phyloP scores from a whole-genome alignment of 2,797 vertebrate genomes.

The Chelon auratus region DNA sequence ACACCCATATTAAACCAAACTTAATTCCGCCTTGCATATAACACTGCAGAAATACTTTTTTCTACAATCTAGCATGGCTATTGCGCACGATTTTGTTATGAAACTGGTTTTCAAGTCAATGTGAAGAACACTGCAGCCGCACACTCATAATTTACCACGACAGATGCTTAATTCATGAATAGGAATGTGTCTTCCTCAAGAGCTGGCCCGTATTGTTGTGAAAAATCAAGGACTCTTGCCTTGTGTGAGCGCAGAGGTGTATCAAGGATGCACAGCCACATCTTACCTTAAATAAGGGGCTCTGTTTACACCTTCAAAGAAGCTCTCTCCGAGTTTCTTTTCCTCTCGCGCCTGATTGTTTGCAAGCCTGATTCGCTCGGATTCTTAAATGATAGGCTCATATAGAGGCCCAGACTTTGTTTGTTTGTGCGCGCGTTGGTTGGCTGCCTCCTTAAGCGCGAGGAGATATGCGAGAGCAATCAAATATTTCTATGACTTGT shows the following conservation, averaged over 20 bases:
- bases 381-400: constrained; percentile 80
- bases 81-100: constrained; percentile 17
- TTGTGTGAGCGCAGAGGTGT: constrained; percentile 65
- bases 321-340: constrained; percentile 59
- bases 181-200: constrained; percentile 66
- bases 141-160: constrained; percentile 65
- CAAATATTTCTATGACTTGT: constrained; percentile 81
- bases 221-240: constrained; percentile 73
- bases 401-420: constrained; percentile 71
- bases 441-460: constrained; percentile 77
- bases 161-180: constrained; percentile 70
- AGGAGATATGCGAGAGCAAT: constrained; percentile 82
- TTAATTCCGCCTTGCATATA: constrained; percentile 2
- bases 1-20: constrained; percentile 22
- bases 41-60: constrained; percentile 10
- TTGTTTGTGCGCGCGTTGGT: constrained; percentile 60
- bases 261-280: constrained; percentile 71
- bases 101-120: constrained; percentile 46
- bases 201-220: constrained; percentile 66
- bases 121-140: constrained; percentile 25
- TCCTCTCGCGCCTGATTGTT: constrained; percentile 69
- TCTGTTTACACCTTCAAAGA: constrained; percentile 76
- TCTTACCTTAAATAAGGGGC: constrained; percentile 74
- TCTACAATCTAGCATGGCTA: constrained; percentile 9
- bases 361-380: constrained; percentile 71